phyloP scores from a whole-genome alignment of 2,888 invertebrate genomes.

The Eurois occulta region DNA sequence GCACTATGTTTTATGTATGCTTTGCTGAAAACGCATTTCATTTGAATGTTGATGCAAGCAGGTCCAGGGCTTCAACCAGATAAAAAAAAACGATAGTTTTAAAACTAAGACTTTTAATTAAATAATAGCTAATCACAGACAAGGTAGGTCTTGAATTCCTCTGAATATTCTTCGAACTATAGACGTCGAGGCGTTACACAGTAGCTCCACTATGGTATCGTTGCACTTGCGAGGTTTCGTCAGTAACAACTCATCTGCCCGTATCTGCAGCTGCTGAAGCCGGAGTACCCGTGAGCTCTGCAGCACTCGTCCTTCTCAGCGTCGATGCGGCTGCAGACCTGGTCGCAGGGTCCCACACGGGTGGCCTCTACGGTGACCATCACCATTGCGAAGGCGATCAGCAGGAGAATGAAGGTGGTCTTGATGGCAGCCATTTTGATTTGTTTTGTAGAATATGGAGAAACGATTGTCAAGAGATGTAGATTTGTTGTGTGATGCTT shows the following conservation, averaged over 20 bases:
- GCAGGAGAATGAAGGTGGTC: conserved; percentile 43
- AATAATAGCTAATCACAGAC: conserved; percentile 5
- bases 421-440: conserved; percentile 37
- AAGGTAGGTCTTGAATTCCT: not conserved
- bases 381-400: conserved; percentile 42
- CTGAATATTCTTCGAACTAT: not conserved
- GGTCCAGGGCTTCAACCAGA: too few species aligned
- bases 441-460: not conserved
- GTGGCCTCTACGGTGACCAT: conserved; percentile 35
- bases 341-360: conserved; percentile 40
- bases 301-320: conserved; percentile 42
- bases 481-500: not conserved
- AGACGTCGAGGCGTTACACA: not conserved
- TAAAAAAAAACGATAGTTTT: not conserved
- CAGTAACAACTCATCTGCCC: conserved; percentile 30
- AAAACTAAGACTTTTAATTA: not conserved
- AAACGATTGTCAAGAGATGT: not conserved
- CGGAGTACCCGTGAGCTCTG: conserved; percentile 37
- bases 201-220: not conserved
- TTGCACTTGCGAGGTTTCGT: not conserved
- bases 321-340: conserved; percentile 23
- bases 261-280: not conserved
- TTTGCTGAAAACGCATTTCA: too few species aligned
- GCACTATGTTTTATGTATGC: too few species aligned
- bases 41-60: too few species aligned